phyloP scores from a whole-genome alignment of 1,140 invertebrate genomes.

The Cydia strobilella region DNA sequence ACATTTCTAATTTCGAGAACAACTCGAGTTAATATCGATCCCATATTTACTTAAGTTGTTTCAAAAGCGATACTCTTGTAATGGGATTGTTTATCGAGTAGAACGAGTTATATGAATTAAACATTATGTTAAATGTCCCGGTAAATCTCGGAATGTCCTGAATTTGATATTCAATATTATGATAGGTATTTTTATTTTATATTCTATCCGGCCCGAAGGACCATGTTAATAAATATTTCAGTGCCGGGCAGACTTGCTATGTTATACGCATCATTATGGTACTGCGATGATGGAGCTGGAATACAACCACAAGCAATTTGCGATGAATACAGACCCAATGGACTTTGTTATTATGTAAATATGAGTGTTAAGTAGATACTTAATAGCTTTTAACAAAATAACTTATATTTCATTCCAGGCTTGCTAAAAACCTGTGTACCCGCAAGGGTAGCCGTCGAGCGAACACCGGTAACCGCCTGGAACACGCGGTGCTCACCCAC shows the following conservation, averaged over 20 bases:
- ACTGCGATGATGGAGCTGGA: too few species aligned
- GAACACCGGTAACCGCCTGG: constrained; percentile 88
- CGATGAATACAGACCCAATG: too few species aligned
- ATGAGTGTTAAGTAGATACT: neutral
- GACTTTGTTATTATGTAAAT: too few species aligned
- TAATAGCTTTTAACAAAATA: neutral
- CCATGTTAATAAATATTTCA: neutral
- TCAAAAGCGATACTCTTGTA: neutral
- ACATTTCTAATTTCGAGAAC: neutral
- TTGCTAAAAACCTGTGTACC: constrained; percentile 86
- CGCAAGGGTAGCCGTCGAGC: constrained; percentile 87
- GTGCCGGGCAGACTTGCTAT: too few species aligned
- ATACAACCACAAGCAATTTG: too few species aligned
- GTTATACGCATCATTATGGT: too few species aligned
- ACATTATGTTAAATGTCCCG: constrained; percentile 8
- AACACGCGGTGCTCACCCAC: constrained; percentile 88
- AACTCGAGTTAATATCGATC: neutral
- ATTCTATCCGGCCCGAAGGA: neutral
- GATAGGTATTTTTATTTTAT: neutral
- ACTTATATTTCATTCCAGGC: constrained; percentile 77
- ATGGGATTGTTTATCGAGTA: constrained; percentile 19
- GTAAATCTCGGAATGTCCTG: neutral
- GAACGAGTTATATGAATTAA: constrained; percentile 16
- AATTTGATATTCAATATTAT: neutral
- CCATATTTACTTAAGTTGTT: constrained; percentile 6